Evolutionary conservation across 2,888 invertebrate genomes (phyloP), one percentile per base, ranked within the genome.

Genomic region (Protophormia terraenovae): DNA sequence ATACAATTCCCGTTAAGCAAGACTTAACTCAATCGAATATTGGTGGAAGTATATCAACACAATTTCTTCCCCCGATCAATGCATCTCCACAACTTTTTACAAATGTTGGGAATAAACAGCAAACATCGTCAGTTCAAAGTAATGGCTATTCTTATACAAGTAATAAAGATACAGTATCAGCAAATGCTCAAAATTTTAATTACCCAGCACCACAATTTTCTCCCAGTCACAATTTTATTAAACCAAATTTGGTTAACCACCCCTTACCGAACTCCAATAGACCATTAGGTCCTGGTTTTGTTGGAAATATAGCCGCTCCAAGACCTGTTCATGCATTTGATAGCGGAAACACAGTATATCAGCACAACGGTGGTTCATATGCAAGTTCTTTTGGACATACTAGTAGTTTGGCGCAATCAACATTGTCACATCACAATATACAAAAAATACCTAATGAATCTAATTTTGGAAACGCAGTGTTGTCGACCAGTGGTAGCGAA

Each of bases 161-260:
- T 16, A 71, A 64, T n/a, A 53, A 64, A 62, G 29, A 32, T 2
- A n/a, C 41, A 22, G 27, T 67, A 35, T 14, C 60, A 38, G 14
- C 22, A 3, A 35, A 19, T 35, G 19, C 60, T 14, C 53, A 53
- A 24, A 27, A 35, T 16, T 29, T 10, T 10, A 66, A 60, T 45
- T 69, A 69, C 32, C 10, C n/a, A n/a, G n/a, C n/a, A 50, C 84
- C 58, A 76, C 86, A 19, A 78, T 80, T 19, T 62, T 71, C 80
- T 22, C 60, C 38, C 12, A 1, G 82, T 14, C 60, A 22, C 29
- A n/a, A 22, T 60, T 8, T 45, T 60, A 78, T 87, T 10, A 82
- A 83, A 58, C 66, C 80, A 50, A 38, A 67, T 62, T 22, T 78
- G 45, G 24, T 67, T 62, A 60, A 72, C 41, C 76, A 78, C 22